Percentiles rank a stretch among this genome's conserved stretches.
Evolutionary conservation across 2,113 vertebrate species (phyloP).

Genomic region (Chrysemys picta): DNA sequence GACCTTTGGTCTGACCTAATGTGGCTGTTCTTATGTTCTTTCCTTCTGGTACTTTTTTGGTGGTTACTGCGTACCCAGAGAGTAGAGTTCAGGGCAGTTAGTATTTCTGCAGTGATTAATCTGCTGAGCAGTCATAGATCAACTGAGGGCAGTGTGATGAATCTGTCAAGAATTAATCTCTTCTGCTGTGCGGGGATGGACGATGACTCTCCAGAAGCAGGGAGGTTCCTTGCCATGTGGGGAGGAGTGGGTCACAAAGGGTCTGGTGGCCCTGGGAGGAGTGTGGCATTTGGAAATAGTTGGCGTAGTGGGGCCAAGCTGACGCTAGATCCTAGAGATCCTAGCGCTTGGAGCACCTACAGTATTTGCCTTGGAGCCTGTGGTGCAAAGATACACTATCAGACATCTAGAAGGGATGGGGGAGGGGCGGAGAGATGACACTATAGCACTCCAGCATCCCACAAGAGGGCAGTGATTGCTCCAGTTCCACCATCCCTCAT

Average conservation of each 20-base stretch:
- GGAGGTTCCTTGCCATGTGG: background rate
- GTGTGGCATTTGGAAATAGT: background rate
- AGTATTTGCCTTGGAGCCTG: background rate
- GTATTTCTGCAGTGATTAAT: background rate
- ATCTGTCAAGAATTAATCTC: background rate
- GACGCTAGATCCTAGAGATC: background rate
- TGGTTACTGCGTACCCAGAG: background rate
- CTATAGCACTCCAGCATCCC: background rate
- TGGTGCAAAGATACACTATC: background rate
- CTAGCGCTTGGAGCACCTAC: background rate
- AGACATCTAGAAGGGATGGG: background rate
- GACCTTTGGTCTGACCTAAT: no score
- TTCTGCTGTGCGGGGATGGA: background rate
- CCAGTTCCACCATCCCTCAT: constrained; percentile 6
- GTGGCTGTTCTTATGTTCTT: background rate
- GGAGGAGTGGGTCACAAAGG: background rate
- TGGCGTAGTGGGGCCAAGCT: background rate
- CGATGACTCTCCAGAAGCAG: background rate
- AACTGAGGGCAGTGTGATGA: background rate
- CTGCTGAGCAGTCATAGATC: background rate
- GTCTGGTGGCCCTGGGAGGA: background rate
- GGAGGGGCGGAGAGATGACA: no score
- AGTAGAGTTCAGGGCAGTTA: background rate
- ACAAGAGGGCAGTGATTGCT: background rate
- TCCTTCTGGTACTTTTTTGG: background rate